Conservation (phyloP, 2,113 vertebrate species). For the Coreoperca whiteheadi region DNA sequence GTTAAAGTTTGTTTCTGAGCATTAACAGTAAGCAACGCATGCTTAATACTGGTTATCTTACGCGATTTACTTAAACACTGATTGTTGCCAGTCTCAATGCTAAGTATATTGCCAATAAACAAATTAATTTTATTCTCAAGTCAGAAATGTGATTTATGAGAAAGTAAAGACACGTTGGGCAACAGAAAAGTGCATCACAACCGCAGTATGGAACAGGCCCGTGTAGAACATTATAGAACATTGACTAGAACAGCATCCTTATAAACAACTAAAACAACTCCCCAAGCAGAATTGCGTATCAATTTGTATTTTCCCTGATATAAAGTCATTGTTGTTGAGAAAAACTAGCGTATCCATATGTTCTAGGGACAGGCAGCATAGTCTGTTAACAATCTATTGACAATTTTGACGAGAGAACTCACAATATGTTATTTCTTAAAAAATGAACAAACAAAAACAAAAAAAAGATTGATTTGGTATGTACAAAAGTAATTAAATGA, state of each 20-base stretch:
- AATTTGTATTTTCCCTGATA: neutral
- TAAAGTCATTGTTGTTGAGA: neutral
- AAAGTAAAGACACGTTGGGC: no score
- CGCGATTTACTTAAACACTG: neutral
- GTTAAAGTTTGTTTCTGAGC: neutral
- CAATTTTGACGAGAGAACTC: neutral
- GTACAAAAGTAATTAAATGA: conserved; percentile 1
- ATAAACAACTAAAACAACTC: conserved; percentile 11
- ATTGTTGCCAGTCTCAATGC: neutral
- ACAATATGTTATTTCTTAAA: conserved; percentile 8
- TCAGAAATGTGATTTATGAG: neutral
- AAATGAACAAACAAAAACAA: neutral
- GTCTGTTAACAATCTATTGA: conserved; percentile 15
- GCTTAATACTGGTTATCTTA: neutral
- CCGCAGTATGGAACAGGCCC: neutral
- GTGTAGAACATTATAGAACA: neutral
- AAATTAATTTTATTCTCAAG: neutral
- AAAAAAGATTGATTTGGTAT: neutral
- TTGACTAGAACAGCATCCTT: neutral
- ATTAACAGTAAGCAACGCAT: neutral
- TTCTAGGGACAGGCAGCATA: neutral
- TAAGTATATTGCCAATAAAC: neutral
- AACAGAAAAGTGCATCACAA: neutral
- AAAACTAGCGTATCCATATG: neutral
- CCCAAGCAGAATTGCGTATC: neutral